Conservation (phyloP, 2,113 vertebrate species). For the Actenoides hombroni region DNA sequence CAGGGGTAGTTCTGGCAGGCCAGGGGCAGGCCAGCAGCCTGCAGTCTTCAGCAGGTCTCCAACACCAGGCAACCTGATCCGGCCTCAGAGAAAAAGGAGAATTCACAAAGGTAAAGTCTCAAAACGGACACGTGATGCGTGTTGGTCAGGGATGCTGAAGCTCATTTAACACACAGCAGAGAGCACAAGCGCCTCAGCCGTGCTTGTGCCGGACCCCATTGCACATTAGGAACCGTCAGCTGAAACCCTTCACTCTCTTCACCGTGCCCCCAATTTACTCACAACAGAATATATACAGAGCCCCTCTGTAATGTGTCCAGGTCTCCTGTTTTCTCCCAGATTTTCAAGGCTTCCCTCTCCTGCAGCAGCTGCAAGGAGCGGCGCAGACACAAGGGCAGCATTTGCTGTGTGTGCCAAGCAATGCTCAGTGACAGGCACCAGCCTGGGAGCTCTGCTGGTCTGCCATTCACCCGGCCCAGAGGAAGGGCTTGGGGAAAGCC, state of each 20-base stretch:
- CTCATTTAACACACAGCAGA: neutral
- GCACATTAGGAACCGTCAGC: neutral
- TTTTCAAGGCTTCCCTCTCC: neutral
- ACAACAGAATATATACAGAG: neutral
- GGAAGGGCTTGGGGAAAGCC: neutral
- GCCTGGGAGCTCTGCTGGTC: neutral
- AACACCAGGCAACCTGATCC: neutral
- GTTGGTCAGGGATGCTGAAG: neutral
- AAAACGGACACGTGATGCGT: fast-evolving
- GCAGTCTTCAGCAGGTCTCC: neutral
- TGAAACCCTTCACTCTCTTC: neutral
- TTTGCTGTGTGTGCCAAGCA: neutral
- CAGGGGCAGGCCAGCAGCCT: neutral
- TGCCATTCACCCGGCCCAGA: neutral
- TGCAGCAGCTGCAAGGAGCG: neutral
- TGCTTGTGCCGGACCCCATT: fast-evolving
- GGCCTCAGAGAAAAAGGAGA: neutral
- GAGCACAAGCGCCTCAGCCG: neutral
- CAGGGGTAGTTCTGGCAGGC: neutral
- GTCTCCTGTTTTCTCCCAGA: neutral
- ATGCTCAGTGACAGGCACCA: neutral
- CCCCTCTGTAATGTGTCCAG: neutral
- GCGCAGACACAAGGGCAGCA: neutral
- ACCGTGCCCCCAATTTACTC: neutral
- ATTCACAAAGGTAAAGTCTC: fast-evolving